These are phyloP conservation scores for Eutolmus rufibarbis DNA, from an alignment of 2,888 invertebrate genomes.

Conservation along the genomic window DNA sequence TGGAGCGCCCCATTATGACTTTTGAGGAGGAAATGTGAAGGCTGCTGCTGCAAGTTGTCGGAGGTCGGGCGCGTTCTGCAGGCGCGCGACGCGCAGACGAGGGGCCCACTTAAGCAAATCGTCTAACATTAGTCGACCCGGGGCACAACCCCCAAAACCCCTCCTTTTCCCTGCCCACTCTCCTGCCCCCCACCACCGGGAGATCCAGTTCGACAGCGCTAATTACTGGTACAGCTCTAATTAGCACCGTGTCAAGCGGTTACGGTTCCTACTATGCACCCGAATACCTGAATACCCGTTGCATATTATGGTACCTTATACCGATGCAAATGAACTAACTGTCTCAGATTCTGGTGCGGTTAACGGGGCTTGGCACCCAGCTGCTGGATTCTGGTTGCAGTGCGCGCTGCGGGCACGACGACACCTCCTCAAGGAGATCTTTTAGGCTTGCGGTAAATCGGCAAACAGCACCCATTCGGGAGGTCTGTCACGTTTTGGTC, in stretches of 20 bases:
- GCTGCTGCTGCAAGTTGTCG: background rate
- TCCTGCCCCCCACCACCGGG: background rate
- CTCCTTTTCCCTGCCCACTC: background rate
- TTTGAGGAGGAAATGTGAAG: background rate
- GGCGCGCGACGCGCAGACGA: background rate
- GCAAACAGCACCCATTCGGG: background rate
- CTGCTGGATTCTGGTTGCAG: background rate
- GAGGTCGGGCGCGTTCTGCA: background rate
- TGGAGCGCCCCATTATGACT: conserved; percentile 7
- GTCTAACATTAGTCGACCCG: background rate
- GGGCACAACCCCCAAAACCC: background rate
- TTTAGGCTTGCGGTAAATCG: background rate
- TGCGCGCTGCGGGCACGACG: background rate
- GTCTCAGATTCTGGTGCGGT: background rate
- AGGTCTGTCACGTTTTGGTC: background rate
- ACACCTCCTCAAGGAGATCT: background rate
- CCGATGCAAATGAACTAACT: conserved; percentile 29
- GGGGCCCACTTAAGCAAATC: background rate
- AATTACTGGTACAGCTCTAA: conserved; percentile 20
- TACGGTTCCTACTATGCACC: background rate
- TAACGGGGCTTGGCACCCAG: background rate
- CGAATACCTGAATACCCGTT: background rate
- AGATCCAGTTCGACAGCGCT: conserved; percentile 10
- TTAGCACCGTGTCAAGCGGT: conserved; percentile 25
- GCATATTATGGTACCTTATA: background rate